Evolutionary conservation across 2,113 vertebrate genomes (phyloP).

Genomic region (Carassius carassius): DNA sequence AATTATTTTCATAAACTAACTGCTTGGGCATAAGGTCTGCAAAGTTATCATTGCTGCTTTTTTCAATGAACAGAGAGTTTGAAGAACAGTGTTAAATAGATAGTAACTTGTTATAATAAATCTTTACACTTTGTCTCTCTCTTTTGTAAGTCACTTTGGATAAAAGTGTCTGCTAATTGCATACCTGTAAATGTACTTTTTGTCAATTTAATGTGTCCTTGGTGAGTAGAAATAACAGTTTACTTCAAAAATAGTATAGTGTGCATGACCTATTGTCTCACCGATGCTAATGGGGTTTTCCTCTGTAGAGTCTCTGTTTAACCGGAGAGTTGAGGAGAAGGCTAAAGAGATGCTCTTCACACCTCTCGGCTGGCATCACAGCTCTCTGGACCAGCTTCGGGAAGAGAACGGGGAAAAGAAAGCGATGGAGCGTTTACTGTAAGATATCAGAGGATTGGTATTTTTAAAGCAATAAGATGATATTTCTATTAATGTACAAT

Average conservation of each 20-base stretch:
- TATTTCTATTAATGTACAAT: not conserved
- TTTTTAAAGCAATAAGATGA: not conserved
- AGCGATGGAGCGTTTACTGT: conserved; percentile 98
- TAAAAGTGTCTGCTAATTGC: not conserved
- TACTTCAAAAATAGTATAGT: not conserved
- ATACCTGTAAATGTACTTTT: not conserved
- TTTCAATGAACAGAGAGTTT: not conserved
- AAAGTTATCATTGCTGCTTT: not conserved
- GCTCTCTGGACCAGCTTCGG: conserved; percentile 91
- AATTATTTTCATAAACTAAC: not conserved
- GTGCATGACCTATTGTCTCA: not conserved
- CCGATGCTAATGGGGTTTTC: not conserved
- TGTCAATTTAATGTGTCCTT: not conserved
- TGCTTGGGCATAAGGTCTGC: not conserved
- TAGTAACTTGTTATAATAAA: not conserved
- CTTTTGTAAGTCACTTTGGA: not conserved
- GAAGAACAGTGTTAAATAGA: not conserved
- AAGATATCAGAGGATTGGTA: conserved; percentile 65
- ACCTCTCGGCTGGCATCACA: conserved; percentile 96
- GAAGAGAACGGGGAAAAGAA: conserved; percentile 98
- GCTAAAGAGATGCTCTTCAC: conserved; percentile 95
- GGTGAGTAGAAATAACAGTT: not conserved
- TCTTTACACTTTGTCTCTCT: not conserved
- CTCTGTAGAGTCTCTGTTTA: conserved; percentile 88
- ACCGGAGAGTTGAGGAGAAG: conserved; percentile 96